Conservation (phyloP, 2,888 invertebrate genomes). For the Callyntrura sp. region DNA sequence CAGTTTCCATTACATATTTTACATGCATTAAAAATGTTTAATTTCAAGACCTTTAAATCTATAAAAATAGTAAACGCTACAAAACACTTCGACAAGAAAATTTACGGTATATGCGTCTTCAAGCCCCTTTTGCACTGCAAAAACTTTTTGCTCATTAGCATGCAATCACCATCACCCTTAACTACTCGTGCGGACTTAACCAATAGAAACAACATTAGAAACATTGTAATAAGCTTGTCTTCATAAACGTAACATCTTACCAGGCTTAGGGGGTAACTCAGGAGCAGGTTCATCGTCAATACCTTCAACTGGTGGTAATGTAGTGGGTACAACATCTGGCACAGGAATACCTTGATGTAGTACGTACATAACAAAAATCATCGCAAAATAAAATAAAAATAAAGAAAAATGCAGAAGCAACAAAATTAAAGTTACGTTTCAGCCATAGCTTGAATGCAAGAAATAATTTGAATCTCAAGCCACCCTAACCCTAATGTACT, state of each 20-base stretch:
- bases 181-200: neutral
- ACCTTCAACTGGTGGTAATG: constrained; percentile 55
- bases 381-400: constrained; percentile 59
- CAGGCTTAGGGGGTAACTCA: constrained; percentile 91
- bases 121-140: too few relatives aligned
- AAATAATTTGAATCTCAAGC: neutral
- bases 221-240: constrained; percentile 7
- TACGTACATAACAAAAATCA: neutral
- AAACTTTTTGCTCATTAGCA: too few relatives aligned
- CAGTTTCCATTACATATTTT: too few relatives aligned
- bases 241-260: constrained; percentile 85
- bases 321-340: constrained; percentile 78
- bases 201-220: neutral
- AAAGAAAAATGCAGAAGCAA: constrained; percentile 11
- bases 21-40: too few relatives aligned
- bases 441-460: constrained; percentile 31
- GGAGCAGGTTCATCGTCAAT: constrained; percentile 87
- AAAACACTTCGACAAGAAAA: too few relatives aligned
- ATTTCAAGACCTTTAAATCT: too few relatives aligned
- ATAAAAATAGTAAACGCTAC: too few relatives aligned
- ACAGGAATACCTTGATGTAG: constrained; percentile 61
- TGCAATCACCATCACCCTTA: too few relatives aligned
- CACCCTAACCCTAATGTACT: too few relatives aligned
- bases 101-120: too few relatives aligned
- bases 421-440: constrained; percentile 69